Base-by-base conservation (phyloP, 2,888 invertebrate genomes). In the Phragmatobia fuliginosa region DNA sequence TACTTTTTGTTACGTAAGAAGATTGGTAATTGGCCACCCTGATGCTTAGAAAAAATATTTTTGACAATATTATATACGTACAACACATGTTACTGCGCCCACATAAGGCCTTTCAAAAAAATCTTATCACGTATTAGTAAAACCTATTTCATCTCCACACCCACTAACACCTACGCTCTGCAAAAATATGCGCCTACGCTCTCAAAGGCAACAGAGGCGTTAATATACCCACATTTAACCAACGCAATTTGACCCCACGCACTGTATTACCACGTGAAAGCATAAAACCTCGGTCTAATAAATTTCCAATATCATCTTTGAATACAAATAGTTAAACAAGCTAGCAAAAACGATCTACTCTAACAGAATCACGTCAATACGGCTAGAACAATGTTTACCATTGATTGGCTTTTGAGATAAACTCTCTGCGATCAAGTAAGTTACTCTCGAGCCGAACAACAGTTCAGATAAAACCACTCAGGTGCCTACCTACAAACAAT, bases 371-470 rank as follows among this genome's bases (percentile, higher is more conserved):
- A 65, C 70, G 80, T 76, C 84, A 81, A 78, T 81, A 78, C 75
- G 73, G 70, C 52, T 77, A 70, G 73, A 83, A 85, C 85, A 86
- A 82, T 87, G 83, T 88, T 89, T 87, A 77, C 82, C 73, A 67
- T 79, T 80, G 87, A 90, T 90, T 89, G 88, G 84, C 83, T 83
- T 82, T 75, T 77, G 68, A 83, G 88, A 86, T 84, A 86, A 82
- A 82, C 74, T 70, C 75, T 64, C 83, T 80, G 66, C 74, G 77
- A 73, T 75, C 62, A 69, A 75, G 72, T 78, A 83, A 82, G 80
- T 81, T 84, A 73, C 73, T 73, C 78, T 78, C 67, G 67, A 68
- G 73, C 76, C 82, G 81, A 85, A 85, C 81, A 83, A 87, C 78
- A 70, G 73, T 68, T 66, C 71, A 77, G 82, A 80, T 78, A 82